Evolutionary conservation across 2,888 invertebrate genomes (phyloP).

Genomic region (Coelopa pilipes): DNA sequence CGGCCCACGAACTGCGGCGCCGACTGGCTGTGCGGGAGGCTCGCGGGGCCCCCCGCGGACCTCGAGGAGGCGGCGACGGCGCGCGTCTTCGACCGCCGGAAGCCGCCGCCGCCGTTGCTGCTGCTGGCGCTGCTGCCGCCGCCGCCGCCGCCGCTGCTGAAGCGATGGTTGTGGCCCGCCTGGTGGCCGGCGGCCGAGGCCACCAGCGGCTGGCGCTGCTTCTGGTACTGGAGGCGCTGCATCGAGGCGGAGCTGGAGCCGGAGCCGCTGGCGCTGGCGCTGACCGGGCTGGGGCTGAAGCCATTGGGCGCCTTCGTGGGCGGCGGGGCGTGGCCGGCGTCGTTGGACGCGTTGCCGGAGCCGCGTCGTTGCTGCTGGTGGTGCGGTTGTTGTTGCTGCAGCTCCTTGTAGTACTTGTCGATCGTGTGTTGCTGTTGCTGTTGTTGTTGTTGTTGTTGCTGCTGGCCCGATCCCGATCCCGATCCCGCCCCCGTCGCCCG

Average conservation of each 20-base stretch:
- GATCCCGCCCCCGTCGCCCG: constrained; percentile 19
- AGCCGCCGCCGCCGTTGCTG: constrained; percentile 44
- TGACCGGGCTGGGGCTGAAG: constrained; percentile 35
- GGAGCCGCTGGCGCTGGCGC: constrained; percentile 36
- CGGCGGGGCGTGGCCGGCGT: constrained; percentile 41
- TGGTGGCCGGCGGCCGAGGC: constrained; percentile 53
- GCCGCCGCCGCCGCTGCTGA: constrained; percentile 44
- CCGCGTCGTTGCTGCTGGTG: constrained; percentile 36
- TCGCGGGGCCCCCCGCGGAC: constrained; percentile 34
- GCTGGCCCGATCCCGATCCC: too few relatives aligned
- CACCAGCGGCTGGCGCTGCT: constrained; percentile 63
- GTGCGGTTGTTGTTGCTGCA: constrained; percentile 34
- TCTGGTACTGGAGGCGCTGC: constrained; percentile 62
- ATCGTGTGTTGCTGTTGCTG: constrained; percentile 29
- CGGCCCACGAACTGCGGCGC: constrained; percentile 42
- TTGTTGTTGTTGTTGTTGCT: constrained; percentile 9
- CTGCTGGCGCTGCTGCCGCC: constrained; percentile 34
- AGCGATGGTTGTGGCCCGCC: constrained; percentile 60
- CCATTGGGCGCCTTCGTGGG: constrained; percentile 18
- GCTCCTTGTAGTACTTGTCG: constrained; percentile 53
- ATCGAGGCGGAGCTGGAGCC: constrained; percentile 39
- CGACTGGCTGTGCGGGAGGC: constrained; percentile 36
- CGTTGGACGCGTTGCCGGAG: constrained; percentile 22
- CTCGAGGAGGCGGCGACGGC: constrained; percentile 57
- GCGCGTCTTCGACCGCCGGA: constrained; percentile 60